Percentiles rank a stretch among this genome's conserved stretches.
These are phyloP conservation scores for Australoheros facetus DNA, from an alignment of 2,797 vertebrate species.

Conservation along the genomic window DNA sequence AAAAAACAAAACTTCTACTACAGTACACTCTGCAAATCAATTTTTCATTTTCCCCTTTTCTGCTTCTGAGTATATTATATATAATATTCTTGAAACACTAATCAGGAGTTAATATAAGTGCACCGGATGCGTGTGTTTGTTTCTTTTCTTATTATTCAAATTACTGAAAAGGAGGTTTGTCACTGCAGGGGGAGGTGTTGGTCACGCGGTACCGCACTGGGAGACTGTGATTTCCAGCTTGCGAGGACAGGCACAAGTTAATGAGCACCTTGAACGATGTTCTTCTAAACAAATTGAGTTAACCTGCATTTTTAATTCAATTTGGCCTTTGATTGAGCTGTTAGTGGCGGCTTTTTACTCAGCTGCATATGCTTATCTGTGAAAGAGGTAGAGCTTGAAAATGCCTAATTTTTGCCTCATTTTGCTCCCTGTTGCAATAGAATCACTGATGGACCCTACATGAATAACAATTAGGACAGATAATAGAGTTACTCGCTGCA, in stretches of 20 bases:
- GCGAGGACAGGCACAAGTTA: conserved; percentile 40
- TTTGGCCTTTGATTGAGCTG: conserved; percentile 52
- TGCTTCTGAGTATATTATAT: conserved; percentile 69
- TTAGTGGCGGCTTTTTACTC: conserved; percentile 10
- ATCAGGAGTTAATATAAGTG: conserved; percentile 61
- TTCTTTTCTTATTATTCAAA: conserved; percentile 56
- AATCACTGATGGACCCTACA: conserved; percentile 13
- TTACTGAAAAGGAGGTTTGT: conserved; percentile 30
- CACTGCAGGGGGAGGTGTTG: neutral
- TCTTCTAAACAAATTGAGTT: conserved; percentile 59
- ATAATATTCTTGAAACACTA: conserved; percentile 71
- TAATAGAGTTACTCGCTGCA: conserved; percentile 20
- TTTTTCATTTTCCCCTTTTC: conserved; percentile 61
- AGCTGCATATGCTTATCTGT: neutral
- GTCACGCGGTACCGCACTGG: conserved; percentile 32
- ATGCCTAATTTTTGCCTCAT: conserved; percentile 20
- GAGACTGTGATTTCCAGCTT: conserved; percentile 28
- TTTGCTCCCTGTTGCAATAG: conserved; percentile 17
- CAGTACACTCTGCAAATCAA: conserved; percentile 52
- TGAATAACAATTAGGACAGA: conserved; percentile 37
- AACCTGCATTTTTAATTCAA: conserved; percentile 64
- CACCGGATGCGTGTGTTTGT: conserved; percentile 29
- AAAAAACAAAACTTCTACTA: conserved; percentile 19
- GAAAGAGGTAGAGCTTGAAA: conserved; percentile 3
- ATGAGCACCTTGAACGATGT: conserved; percentile 57